phyloP scores from a whole-genome alignment of 2,113 vertebrate genomes.

The Entosphenus tridentatus region DNA sequence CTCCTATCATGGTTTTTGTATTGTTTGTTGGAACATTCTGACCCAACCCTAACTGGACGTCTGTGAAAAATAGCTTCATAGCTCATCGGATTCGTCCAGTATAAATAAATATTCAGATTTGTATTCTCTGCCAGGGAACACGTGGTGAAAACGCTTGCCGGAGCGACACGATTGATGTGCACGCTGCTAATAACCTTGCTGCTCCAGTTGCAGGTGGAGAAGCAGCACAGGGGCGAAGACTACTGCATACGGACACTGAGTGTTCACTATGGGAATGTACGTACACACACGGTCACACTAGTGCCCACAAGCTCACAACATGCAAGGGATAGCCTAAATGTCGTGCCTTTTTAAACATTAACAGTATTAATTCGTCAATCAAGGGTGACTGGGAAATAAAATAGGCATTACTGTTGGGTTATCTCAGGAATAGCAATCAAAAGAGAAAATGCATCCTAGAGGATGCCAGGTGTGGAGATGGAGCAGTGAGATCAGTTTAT shows the following conservation, averaged over 20 bases:
- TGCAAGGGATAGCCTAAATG: neutral
- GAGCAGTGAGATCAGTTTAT: neutral
- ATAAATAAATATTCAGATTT: neutral
- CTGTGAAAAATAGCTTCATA: neutral
- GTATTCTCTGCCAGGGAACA: neutral
- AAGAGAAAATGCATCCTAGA: neutral
- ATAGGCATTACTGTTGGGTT: neutral
- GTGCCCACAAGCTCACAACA: neutral
- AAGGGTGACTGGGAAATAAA: constrained; percentile 1
- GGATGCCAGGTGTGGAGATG: neutral
- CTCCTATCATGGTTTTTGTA: no score
- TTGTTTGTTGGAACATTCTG: no score
- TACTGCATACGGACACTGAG: constrained; percentile 63
- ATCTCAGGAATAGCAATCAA: neutral
- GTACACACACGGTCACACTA: constrained; percentile 14
- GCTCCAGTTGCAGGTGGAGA: constrained; percentile 32
- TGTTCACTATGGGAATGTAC: constrained; percentile 69
- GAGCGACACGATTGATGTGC: constrained; percentile 9
- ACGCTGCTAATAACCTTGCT: neutral
- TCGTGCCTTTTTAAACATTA: neutral
- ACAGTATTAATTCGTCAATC: neutral
- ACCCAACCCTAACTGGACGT: neutral
- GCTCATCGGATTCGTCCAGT: neutral
- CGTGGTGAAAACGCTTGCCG: neutral
- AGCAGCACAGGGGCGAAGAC: constrained; percentile 65